phyloP scores from a whole-genome alignment of 2,797 vertebrate species.

The Tragopan temminckii region DNA sequence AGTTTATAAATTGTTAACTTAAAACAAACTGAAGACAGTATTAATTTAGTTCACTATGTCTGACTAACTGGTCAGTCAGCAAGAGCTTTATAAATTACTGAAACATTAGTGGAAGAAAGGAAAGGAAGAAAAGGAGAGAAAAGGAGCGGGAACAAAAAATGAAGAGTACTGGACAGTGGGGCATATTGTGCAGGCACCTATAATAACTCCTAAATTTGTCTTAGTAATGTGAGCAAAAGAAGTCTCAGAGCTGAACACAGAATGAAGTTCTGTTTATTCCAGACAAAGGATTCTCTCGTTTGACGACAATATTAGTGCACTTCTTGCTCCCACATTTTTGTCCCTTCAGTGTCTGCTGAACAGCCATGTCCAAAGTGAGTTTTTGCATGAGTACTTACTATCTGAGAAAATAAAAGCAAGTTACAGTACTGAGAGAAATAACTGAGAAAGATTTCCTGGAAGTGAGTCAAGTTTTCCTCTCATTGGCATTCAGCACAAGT shows the following conservation, averaged over 20 bases:
- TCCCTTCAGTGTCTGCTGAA: neutral
- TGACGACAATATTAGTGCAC: neutral
- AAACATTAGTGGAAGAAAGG: neutral
- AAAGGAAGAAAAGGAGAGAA: neutral
- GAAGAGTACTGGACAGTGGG: neutral
- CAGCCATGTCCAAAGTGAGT: neutral
- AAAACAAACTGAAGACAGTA: neutral
- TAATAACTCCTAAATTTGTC: neutral
- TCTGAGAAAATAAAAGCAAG: conserved; percentile 8
- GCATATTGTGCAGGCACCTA: neutral
- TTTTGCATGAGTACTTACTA: neutral
- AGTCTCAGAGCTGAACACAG: neutral
- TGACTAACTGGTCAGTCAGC: neutral
- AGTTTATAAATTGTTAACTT: neutral
- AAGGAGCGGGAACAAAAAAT: neutral
- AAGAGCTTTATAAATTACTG: neutral
- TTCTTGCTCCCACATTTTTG: neutral
- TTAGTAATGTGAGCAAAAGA: neutral
- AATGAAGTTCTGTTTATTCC: neutral
- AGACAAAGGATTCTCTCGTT: neutral
- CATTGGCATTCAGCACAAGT: conserved; percentile 62
- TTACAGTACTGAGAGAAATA: conserved; percentile 3
- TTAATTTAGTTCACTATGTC: neutral
- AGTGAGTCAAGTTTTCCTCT: conserved; percentile 42
- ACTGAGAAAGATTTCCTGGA: conserved; percentile 47